A percentile compares a stretch with the other conserved stretches of the same genome.
These are phyloP conservation scores for Gymnocypris eckloni DNA, from an alignment of 2,797 vertebrate genomes.

Conservation along the genomic window DNA sequence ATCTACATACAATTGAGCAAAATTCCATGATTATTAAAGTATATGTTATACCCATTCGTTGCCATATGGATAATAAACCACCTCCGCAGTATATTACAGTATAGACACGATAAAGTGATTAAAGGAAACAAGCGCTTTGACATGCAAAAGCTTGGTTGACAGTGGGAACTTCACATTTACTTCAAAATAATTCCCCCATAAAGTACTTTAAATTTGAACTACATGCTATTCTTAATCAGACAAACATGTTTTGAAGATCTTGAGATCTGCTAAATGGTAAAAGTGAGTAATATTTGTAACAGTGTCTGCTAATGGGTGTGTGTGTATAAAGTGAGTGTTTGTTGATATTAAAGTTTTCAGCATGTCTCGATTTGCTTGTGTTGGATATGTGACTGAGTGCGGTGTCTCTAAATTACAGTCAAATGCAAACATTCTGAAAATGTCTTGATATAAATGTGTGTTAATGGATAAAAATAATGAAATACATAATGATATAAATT, in stretches of 20 bases:
- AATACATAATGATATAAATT: neutral
- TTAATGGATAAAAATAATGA: neutral
- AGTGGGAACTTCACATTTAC: neutral
- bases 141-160: neutral
- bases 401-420: neutral
- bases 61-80: conserved; percentile 13
- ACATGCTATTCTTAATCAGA: neutral
- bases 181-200: neutral
- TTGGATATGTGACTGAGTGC: neutral
- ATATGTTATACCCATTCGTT: neutral
- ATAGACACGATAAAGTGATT: neutral
- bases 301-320: neutral
- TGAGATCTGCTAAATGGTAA: neutral
- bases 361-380: neutral
- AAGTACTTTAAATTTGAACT: neutral
- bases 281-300: neutral
- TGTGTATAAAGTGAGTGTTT: neutral
- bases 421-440: too few relatives aligned
- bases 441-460: neutral
- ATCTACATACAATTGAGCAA: neutral
- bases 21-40: neutral
- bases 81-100: neutral
- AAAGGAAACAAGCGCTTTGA: neutral
- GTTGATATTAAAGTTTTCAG: neutral
- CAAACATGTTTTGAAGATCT: neutral